Base-by-base conservation (phyloP, 2,797 vertebrate genomes). In the Thaleichthys pacificus region DNA sequence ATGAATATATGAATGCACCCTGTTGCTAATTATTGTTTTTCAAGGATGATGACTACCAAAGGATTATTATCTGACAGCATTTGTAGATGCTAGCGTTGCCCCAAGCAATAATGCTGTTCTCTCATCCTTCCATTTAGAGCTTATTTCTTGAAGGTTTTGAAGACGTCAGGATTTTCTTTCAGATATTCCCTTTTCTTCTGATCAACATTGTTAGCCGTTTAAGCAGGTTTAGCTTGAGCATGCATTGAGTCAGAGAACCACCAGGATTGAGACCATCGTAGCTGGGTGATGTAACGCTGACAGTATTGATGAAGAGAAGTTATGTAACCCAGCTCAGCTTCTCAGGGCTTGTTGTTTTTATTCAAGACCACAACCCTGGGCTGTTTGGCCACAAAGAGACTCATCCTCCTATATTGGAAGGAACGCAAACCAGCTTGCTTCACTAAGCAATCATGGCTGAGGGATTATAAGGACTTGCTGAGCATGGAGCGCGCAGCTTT, bases 191-290 rank as follows among this genome's bases (percentile, higher is more conserved):
- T 12, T 6, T 63, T 21, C 5, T 58, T 26, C 56, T 14, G 30
- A 60, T 58, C 28, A 69, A 58, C 54, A 22, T 4, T 69, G 56
- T 32, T 69, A 32, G 17, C n/a, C 26, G 12, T 64, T n/a, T 63
- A 64, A 63, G 28, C 42, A 56, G 60, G 15, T 54, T 54, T 71
- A 47, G 9, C 54, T 57, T 17, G 6, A 49, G 14, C 14, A 26
- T 24, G 11, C 26, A 7, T 35, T 9, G 49, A 17, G 49, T 66
- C 38, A 28, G 47, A 26, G 35, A 24, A 24, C 30, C 7, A 26
- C 15, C 1, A n/a, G 17, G 9, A 51, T 51, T 15, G 49, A 32
- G 19, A 28, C 51, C 54, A 26, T 22, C 2, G 64, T 15, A 22
- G 64, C 47, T 5, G 42, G 66, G 26, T 30, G 26, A 54, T 19